Percentiles rank a stretch among this genome's conserved stretches.
Conservation (phyloP, 2,888 invertebrate genomes). For the Cecidostiba fungosa region DNA sequence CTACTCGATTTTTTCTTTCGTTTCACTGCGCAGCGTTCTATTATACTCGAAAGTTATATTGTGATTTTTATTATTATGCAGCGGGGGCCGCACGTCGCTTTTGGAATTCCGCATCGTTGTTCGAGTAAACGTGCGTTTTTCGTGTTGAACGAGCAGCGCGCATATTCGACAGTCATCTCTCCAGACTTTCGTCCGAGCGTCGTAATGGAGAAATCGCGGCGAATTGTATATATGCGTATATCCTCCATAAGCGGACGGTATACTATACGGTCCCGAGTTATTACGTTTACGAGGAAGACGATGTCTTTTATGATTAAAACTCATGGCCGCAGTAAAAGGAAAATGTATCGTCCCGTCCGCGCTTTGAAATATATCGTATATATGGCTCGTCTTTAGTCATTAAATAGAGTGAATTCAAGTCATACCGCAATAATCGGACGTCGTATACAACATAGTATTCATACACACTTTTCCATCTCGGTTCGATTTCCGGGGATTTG, state of each 20-base stretch:
- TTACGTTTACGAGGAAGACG: neutral
- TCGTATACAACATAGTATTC: too few relatives aligned
- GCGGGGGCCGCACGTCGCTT: neutral
- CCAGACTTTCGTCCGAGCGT: neutral
- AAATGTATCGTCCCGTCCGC: neutral
- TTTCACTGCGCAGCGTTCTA: neutral
- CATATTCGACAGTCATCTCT: neutral
- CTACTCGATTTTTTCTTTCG: neutral
- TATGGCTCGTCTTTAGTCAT: neutral
- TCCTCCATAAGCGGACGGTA: neutral
- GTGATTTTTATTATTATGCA: neutral
- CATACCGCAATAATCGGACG: slow-evolving; percentile 5
- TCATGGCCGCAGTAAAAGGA: neutral
- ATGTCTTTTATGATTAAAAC: neutral
- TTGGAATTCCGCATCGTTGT: neutral
- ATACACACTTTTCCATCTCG: neutral
- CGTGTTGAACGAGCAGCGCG: neutral
- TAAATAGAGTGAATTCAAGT: neutral
- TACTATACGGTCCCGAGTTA: neutral
- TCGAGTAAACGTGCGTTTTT: neutral
- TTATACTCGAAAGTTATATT: neutral
- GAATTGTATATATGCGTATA: neutral
- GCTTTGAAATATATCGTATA: neutral
- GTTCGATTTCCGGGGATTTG: neutral
- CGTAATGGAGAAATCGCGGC: neutral